Base-by-base conservation (phyloP, 2,888 invertebrate species). In the Liopterus haemorrhoidalis region DNA sequence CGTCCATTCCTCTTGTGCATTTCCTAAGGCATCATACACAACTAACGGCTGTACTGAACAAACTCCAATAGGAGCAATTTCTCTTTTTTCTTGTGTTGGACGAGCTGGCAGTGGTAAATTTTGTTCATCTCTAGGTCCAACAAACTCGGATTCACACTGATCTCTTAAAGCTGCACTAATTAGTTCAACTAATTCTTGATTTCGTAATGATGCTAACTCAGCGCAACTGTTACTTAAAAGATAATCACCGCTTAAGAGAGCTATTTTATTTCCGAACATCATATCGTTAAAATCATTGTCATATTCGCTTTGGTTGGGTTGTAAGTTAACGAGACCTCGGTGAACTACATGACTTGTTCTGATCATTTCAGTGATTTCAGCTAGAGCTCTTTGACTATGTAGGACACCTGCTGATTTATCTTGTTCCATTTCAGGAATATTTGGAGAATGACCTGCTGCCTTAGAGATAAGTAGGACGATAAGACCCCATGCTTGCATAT, bases 291-390 rank as follows among this genome's bases (percentile, higher is more conserved):
- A 39, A 28, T 54, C 51, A 54, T 75, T 73, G 48, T 74, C 66
- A 3, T 70, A 71, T 12, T 69, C 63, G 41, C 71, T 70, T 0
- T 71, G 69, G 25, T 70, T 62, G 1, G 76, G 73, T 58, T 82
- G 80, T 61, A 90, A 78, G 66, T 94, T 91, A 14, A 93, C 86
- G 47, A 94, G 74, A 3, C 82, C 67, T 56, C 67, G 67, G 69
- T 96, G 95, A 9, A 95, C 87, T 50, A 93, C 72, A 65, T 91
- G 87, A 14, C 93, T 89, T 0, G 93, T 93, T 33, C 93, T 79
- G 51, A 95, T 92, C 90, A 95, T 91, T 72, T 95, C 95, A 0
- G 90, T 90, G n/a, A 94, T 88, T 69, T 95, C 94, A 0, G 94
- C 94, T 38, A 95, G 68, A 2, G 85, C 86, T 46, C 90, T 76